phyloP scores from a whole-genome alignment of 1,140 invertebrate species.

The Saccostrea glomerata region DNA sequence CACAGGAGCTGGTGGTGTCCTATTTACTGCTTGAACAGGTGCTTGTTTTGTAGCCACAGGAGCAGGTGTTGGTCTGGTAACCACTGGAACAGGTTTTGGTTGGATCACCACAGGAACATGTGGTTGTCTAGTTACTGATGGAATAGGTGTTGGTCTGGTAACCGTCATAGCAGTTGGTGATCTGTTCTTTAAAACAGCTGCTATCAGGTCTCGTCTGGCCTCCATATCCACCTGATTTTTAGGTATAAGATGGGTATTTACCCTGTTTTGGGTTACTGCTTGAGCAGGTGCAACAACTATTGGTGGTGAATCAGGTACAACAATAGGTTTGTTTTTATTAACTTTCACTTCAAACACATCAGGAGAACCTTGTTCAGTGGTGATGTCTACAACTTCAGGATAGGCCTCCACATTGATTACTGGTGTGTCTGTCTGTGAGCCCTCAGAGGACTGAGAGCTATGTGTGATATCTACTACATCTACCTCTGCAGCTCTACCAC shows the following conservation, averaged over 20 bases:
- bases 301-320: background rate
- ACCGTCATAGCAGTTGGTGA: background rate
- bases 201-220: background rate
- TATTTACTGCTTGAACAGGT: no score
- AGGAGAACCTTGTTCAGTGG: background rate
- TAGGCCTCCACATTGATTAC: background rate
- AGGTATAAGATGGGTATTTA: background rate
- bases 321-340: background rate
- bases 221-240: background rate
- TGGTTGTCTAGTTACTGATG: background rate
- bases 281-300: background rate
- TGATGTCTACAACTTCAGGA: background rate
- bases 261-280: background rate
- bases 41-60: background rate
- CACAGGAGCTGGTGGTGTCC: no score
- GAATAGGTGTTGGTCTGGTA: background rate
- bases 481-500: background rate
- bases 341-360: background rate
- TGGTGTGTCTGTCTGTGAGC: background rate
- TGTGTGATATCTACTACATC: background rate
- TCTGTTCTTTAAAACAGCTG: background rate
- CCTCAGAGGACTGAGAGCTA: constrained; percentile 12
- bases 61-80: background rate
- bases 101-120: no score
- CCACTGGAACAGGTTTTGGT: background rate